Base-by-base conservation (phyloP, 2,888 invertebrate genomes). In the Agrochola circellaris region DNA sequence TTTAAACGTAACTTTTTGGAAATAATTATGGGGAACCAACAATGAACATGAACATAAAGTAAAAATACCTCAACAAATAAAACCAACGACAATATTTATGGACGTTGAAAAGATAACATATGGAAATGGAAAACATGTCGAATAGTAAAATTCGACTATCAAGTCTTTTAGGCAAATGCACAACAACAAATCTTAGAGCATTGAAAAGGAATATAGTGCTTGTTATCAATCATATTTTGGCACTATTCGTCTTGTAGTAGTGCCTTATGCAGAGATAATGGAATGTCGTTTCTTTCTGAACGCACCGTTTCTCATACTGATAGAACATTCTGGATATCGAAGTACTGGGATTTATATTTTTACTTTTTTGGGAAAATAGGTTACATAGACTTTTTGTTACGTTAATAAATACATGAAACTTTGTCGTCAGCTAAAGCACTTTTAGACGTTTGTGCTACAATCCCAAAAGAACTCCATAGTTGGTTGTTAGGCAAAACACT, bases 181-280 rank as follows among this genome's bases (percentile, higher is more conserved):
- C 45, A 72, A n/a, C 30, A 62, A 65, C 60, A 73, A 70, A 71
- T 13, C 54, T 38, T 9, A 45, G n/a, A 69, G 45, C 13, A 67
- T 42, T 34, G 73, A 65, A 65, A n/a, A 51, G 17, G 9, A 61
- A 61, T 11, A n/a, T 68, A 80, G 79, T 79, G 26, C 48, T 71
- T 42, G 56, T 73, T 85, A 82, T 87, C 86, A 78, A 85, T 87
- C 88, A 86, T 72, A 65, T 85, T 85, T 85, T 30, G 76, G 60
- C 48, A 75, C 73, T 77, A 82, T 83, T 73, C 68, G 64, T 87
- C 79, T 83, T 45, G 17, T 73, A 64, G 61, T 34, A 51, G 60
- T 56, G 26, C 23, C 45, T 2, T 77, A 42, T 68, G 42, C 45
- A n/a, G 58, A 75, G 15, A 73, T 87, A 85, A 83, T 83, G 83